Evolutionary conservation across 2,113 vertebrate species (phyloP), one percentile per base, ranked within the genome.

Genomic region (Bujurquina vittata): DNA sequence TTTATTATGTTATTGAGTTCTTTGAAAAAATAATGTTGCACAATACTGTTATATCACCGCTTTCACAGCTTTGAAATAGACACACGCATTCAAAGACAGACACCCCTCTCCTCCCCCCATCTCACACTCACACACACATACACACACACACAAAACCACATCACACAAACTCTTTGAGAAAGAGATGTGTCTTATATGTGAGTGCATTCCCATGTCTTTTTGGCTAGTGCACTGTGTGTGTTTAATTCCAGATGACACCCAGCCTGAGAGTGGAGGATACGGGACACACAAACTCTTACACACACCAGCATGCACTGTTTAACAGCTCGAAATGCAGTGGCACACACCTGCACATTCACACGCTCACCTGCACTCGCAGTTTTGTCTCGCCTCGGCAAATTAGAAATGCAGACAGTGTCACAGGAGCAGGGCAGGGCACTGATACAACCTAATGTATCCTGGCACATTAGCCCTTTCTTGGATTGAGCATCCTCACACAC

Each of bases 191-290:
- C 26, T 35, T 31, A 67, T 84, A 82, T 76, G 86, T 77, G 90
- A 94, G 94, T 92, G 92, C 93, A 88, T 94, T 94, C 90, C 69
- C 80, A 26, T 94, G 94, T 94, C 85, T 89, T 87, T 82, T 84
- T 57, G 63, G 80, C 63, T 62, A n/a, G 80, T 81, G 90, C 79
- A 88, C 59, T 26, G 75, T 87, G 87, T 88, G 91, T 89, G 83
- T 92, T 93, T 92, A 89, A 94, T 92, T 93, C 77, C 81, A 79
- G 80, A 87, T 81, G 91, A 94, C 91, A 89, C 85, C 58, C 67
- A 75, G 75, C 52, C 85, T 78, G 54, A 88, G 72, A 81, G 37
- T 23, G 72, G 49, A 58, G 55, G 46, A 77, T 43, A 49, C 7
- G 10, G 35, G 58, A 75, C 78, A 80, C 65, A 79, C 77, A 81